Evolutionary conservation across 2,888 invertebrate genomes (phyloP).

Genomic region (Drosophila parthenogenetica): DNA sequence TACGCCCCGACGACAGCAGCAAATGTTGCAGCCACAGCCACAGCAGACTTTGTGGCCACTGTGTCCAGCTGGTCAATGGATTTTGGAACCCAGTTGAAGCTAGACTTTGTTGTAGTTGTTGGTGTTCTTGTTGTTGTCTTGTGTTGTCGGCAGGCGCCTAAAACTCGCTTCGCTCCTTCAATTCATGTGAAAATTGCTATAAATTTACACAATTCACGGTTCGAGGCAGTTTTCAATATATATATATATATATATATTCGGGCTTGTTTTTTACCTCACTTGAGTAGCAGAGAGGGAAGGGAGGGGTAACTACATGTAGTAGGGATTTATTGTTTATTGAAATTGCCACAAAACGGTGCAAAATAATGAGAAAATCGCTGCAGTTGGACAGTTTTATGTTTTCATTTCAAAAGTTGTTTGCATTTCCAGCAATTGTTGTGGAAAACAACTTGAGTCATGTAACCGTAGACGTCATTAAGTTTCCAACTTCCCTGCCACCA

Average conservation of each 20-base stretch:
- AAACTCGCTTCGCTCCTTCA: conserved; percentile 63
- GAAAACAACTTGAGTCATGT: conserved; percentile 57
- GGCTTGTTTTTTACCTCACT: conserved; percentile 12
- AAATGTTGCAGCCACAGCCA: conserved; percentile 19
- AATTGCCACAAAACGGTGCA: conserved; percentile 83
- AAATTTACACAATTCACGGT: conserved; percentile 68
- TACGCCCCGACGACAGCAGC: conserved; percentile 79
- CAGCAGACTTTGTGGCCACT: conserved; percentile 65
- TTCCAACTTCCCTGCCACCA: background rate
- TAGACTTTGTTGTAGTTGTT: conserved; percentile 12
- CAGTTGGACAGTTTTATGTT: conserved; percentile 82
- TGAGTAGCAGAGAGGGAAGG: conserved; percentile 7
- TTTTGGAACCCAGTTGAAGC: conserved; percentile 10
- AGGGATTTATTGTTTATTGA: conserved; percentile 84
- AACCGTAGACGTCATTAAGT: conserved; percentile 66
- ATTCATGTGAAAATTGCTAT: conserved; percentile 82
- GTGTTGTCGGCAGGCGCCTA: conserved; percentile 70
- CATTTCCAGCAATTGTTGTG: conserved; percentile 51
- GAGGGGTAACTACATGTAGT: conserved; percentile 35
- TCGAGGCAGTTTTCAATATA: conserved; percentile 23
- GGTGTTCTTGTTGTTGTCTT: conserved; percentile 25
- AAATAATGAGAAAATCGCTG: conserved; percentile 80
- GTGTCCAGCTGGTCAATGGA: conserved; percentile 43
- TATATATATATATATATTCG: conserved; percentile 17
- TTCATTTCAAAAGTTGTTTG: conserved; percentile 81